phyloP scores from a whole-genome alignment of 2,113 vertebrate genomes.

The Mesoclemmys tuberculata region DNA sequence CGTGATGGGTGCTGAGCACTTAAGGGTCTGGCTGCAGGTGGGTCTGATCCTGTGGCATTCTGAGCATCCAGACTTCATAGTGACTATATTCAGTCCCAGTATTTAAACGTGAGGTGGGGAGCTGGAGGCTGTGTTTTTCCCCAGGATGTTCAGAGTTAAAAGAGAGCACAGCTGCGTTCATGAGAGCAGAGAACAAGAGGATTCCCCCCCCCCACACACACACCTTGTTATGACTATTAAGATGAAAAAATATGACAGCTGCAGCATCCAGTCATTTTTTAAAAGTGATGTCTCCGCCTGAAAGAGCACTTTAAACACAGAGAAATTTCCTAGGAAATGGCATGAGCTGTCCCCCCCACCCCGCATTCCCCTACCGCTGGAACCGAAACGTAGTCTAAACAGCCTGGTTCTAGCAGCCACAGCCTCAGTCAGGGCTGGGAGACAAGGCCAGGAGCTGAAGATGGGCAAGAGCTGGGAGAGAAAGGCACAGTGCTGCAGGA shows the following conservation, averaged over 20 bases:
- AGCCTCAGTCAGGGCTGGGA: neutral
- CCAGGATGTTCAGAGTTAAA: neutral
- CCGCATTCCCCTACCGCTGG: neutral
- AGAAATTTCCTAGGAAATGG: neutral
- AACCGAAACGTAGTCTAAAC: neutral
- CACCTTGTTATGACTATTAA: neutral
- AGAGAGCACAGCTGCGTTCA: neutral
- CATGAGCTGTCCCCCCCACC: neutral
- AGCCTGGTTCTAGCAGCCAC: neutral
- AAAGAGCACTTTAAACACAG: slow-evolving; percentile 23
- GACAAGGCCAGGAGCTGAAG: neutral
- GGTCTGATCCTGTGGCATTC: neutral
- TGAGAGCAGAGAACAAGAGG: neutral
- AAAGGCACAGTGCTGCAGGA: neutral
- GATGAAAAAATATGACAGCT: slow-evolving; percentile 3
- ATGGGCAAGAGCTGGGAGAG: neutral
- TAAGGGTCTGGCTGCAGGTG: neutral
- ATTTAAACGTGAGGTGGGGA: neutral
- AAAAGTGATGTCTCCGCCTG: neutral
- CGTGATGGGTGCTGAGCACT: neutral
- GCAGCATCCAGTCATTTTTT: neutral
- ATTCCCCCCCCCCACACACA: neutral
- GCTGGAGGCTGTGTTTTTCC: neutral
- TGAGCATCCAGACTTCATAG: neutral
- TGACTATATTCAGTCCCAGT: neutral